Evolutionary conservation across 2,113 vertebrate species (phyloP).

Genomic region (Saguinus midas): DNA sequence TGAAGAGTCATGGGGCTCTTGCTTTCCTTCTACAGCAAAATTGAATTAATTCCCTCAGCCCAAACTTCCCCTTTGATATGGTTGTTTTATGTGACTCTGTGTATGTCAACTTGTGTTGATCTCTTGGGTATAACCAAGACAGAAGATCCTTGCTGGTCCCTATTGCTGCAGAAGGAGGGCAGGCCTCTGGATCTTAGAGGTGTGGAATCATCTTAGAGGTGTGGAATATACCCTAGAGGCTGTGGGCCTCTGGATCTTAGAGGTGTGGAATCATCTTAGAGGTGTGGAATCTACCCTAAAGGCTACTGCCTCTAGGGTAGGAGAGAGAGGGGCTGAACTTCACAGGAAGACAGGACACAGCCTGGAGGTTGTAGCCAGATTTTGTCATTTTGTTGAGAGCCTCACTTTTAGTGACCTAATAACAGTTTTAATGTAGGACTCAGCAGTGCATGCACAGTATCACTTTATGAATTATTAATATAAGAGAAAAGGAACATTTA

Average conservation of each 20-base stretch:
- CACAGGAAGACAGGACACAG: background rate
- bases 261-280: background rate
- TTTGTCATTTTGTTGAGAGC: background rate
- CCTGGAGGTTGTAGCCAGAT: background rate
- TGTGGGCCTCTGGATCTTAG: too few species aligned
- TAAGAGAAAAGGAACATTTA: background rate
- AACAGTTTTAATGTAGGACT: background rate
- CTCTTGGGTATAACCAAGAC: background rate
- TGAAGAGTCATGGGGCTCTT: background rate
- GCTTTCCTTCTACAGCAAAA: background rate
- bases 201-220: background rate
- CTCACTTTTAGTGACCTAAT: background rate
- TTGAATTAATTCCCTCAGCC: background rate
- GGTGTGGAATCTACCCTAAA: background rate
- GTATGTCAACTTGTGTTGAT: background rate
- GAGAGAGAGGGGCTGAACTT: background rate
- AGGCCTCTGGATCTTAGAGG: background rate
- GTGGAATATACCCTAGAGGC: background rate
- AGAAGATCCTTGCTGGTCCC: background rate
- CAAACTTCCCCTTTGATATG: background rate
- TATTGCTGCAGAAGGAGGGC: too few species aligned
- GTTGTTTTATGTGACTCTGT: background rate
- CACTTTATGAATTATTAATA: background rate
- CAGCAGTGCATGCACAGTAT: background rate
- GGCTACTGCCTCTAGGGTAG: background rate